Evolutionary conservation across 2,888 invertebrate genomes (phyloP), one percentile per base, ranked within the genome.

Genomic region (Seira musarum): DNA sequence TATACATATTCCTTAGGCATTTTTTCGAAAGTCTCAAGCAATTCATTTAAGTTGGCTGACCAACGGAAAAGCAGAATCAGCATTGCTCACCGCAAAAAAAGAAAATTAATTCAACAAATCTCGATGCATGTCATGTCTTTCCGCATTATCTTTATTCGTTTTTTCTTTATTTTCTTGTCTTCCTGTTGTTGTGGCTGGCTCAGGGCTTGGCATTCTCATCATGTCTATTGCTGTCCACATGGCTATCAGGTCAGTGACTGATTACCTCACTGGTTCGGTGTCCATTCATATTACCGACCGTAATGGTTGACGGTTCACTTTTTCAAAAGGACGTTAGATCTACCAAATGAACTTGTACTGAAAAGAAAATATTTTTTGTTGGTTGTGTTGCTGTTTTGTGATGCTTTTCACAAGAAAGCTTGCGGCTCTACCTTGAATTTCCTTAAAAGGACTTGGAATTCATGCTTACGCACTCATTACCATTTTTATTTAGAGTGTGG

Each of bases 111-210:
- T 8, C 13, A 40, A 40, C 13, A 96, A 89, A 94, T 96, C 88
- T 94, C 40, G 13, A 40, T 40, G 40, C 40, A 40, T 40, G 40
- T 40, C 40, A 40, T 40, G 40, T 40, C 40, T 13, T 13, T 40
- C 13, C 40, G 6, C 40, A 40, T 40, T 40, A 40, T 40, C 40
- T 40, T 40, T 40, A 40, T 13, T 40, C 13, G 40, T 13, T 40
- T 40, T 13, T 13, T 40, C 40, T 40, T 40, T 5, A 40, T 40
- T 40, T 40, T 40, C 13, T 40, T n/a, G n/a, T n/a, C n/a, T n/a
- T 40, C 40, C 40, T 13, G 40, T 95, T 89, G 93, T 96, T 85
- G 93, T 95, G 72, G 94, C 94, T 85, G 95, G 95, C 87, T 94
- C 94, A 88, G 96, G 96, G 1, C 90, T 95, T 64, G 96, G 96